Evolutionary conservation across 2,888 invertebrate species (phyloP), one percentile per base, ranked within the genome.

Genomic region (Hylaea fasciaria): DNA sequence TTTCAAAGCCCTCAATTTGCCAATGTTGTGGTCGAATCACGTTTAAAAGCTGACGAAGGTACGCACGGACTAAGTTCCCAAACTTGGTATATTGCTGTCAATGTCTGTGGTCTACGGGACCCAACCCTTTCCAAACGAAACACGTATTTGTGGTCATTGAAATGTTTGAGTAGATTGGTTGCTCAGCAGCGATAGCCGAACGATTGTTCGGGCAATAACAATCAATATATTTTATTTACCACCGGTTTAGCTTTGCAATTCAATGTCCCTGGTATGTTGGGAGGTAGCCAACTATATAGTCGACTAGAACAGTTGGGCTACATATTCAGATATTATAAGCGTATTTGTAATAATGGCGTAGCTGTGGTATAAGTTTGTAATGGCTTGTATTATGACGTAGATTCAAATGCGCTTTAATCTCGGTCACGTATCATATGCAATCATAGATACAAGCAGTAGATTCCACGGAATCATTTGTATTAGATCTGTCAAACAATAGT

Each of bases 1-100:
- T 62, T 57, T 46, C 13, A 32, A 57, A 57, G 46, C 53, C 54
- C 57, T 59, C 57, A 60, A 60, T 62, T 69, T 52, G 71, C 63
- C 66, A 66, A 63, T 62, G 29, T 62, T 59, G 67, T 56, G 65
- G 65, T 56, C 57, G 62, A 58, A 64, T 64, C 64, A 66, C 58
- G 62, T 63, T 65, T 63, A 73, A 78, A 80, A 80, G 74, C 78
- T 77, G 78, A 79, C 73, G 77, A 80, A 81, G 82, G 81, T 80
- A 77, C 68, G 66, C 76, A 79, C 76, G 71, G 71, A 74, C 73
- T 75, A 83, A 86, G 85, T 82, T 85, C 76, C 72, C 64, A 70
- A 86, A 86, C 82, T 85, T 83, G 51, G 77, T 78, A 83, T 84
- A 82, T 83, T 80, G 80, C 80, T 81, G 78, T 85, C 85, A 82